Base-by-base conservation (phyloP, 2,113 vertebrate genomes). In the Pyrgilauda ruficollis region DNA sequence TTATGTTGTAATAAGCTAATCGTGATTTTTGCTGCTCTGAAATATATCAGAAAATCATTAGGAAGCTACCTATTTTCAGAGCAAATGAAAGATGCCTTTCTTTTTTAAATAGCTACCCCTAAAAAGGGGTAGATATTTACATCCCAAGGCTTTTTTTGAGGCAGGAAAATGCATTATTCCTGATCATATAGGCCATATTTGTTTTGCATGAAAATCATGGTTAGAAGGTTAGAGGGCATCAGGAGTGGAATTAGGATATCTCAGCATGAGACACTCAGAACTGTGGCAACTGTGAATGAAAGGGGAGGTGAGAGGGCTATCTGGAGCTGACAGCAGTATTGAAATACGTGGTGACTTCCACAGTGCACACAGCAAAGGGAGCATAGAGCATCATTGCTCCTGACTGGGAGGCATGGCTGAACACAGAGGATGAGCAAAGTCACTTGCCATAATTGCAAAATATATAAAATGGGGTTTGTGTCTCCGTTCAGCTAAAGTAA, bases 401-500 rank as follows among this genome's bases (percentile, higher is more conserved):
- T 31, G 35, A 55, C 14, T 5, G 24, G 79, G 69, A 86, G 59
- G 73, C 76, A 78, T 73, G 85, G 80, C 88, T 97, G 88, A 90
- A 37, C 80, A 89, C 64, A 33, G 76, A 64, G 47, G 94, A 95
- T 89, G 62, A 75, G 56, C 47, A 30, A 89, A 94, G 83, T 46
- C 76, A 35, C 49, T 84, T 63, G 59, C 77, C 15, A 3, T 81
- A 90, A 89, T 90, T 93, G 58, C 27, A 30, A 84, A 92, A 67
- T 37, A 26, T 68, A 59, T 56, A 37, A 84, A 63, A 56, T 70
- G 82, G 37, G 24, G n/a, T 70, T 77, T 81, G 44, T 72, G 35
- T 53, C 61, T 92, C 44, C 83, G 89, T 94, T 93, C 84, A 94
- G 64, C 56, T 84, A 87, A 92, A 90, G 56, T 43, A 87, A 68